These are phyloP conservation scores for Apamea crenata DNA, from an alignment of 2,888 invertebrate species.

Conservation along the genomic window DNA sequence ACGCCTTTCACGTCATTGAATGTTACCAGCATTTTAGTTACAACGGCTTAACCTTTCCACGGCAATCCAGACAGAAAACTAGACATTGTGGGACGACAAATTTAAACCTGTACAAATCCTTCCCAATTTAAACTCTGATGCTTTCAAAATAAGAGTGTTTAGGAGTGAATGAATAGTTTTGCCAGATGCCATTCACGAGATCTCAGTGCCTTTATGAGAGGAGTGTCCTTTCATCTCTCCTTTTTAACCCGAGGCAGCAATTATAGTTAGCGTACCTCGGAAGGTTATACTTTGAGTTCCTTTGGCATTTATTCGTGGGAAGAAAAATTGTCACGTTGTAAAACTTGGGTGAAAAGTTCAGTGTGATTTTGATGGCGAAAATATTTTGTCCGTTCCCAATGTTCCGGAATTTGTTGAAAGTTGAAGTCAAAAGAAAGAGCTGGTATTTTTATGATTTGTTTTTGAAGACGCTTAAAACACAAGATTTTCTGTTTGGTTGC, in stretches of 20 bases:
- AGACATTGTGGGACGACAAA: conserved; percentile 74
- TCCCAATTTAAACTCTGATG: conserved; percentile 24
- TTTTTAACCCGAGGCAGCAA: conserved; percentile 87
- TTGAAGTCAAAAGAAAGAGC: not conserved
- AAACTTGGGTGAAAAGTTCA: conserved; percentile 31
- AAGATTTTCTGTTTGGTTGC: not conserved
- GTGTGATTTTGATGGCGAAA: conserved; percentile 31
- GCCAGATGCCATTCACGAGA: conserved; percentile 75
- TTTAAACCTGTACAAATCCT: conserved; percentile 25
- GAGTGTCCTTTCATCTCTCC: conserved; percentile 86
- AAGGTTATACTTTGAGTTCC: conserved; percentile 81
- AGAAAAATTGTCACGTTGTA: conserved; percentile 56
- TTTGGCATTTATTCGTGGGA: conserved; percentile 52
- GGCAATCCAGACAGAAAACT: conserved; percentile 83
- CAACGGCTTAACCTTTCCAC: conserved; percentile 80
- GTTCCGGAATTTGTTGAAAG: conserved; percentile 8
- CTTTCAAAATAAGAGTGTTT: conserved; percentile 60
- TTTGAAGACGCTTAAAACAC: not conserved
- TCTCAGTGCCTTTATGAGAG: conserved; percentile 80
- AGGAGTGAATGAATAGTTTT: conserved; percentile 58
- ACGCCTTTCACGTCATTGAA: conserved; percentile 70
- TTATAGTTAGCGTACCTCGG: conserved; percentile 86
- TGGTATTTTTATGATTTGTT: not conserved
- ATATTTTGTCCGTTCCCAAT: not conserved
- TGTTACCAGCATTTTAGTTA: conserved; percentile 75